Percentiles rank a stretch among this genome's conserved stretches.
Evolutionary conservation across 1,140 invertebrate species (phyloP).

Genomic region (Drosophila leontia): DNA sequence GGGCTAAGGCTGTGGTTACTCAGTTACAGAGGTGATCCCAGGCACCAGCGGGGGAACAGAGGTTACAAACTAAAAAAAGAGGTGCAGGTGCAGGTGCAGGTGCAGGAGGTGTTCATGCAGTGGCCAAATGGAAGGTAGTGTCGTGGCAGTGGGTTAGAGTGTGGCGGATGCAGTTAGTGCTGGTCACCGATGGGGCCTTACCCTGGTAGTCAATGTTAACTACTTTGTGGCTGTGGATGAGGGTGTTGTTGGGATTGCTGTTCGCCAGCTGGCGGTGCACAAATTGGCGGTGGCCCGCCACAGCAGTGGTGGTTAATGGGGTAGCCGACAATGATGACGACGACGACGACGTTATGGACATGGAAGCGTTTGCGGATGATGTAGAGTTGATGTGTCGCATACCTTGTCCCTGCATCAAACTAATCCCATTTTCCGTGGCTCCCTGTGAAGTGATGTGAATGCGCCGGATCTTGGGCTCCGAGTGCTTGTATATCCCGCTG

Average conservation of each 20-base stretch:
- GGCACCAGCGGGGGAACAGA: constrained; percentile 40
- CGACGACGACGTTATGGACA: constrained; percentile 67
- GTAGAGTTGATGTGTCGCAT: constrained; percentile 57
- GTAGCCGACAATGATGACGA: constrained; percentile 29
- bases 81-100: constrained; percentile 30
- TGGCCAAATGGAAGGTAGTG: constrained; percentile 29
- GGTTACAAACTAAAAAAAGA: constrained; percentile 42
- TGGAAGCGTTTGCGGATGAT: constrained; percentile 32
- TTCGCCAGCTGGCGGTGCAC: constrained; percentile 54
- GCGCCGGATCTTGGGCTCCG: constrained; percentile 80
- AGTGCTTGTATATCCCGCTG: constrained; percentile 73
- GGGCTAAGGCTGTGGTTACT: constrained; percentile 23
- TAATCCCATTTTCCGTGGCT: constrained; percentile 37
- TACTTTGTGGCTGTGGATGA: constrained; percentile 73
- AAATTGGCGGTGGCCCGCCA: constrained; percentile 45
- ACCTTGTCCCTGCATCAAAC: constrained; percentile 65
- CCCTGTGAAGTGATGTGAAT: constrained; percentile 78
- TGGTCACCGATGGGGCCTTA: constrained; percentile 55
- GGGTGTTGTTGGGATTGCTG: constrained; percentile 53
- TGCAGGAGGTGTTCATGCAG: constrained; percentile 58
- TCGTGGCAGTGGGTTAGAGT: constrained; percentile 40
- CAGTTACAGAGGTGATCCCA: constrained; percentile 22
- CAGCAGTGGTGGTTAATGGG: constrained; percentile 50
- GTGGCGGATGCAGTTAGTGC: constrained; percentile 67
- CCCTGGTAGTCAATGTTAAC: constrained; percentile 75